Base-by-base conservation (phyloP, 2,797 vertebrate species). In the Cirrhinus molitorella region DNA sequence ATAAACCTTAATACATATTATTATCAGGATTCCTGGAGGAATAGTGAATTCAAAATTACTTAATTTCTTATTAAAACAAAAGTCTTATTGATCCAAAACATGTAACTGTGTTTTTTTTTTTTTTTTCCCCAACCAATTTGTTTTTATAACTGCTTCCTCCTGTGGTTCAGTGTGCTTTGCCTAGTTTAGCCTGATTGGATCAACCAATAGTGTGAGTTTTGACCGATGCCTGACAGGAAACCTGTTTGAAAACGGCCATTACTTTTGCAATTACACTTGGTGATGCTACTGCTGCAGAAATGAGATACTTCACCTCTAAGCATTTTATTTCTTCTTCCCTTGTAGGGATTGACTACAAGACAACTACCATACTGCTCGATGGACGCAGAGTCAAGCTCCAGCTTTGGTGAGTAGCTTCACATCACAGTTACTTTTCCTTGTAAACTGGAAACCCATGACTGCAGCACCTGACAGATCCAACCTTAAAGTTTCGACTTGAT, bases 331-430 rank as follows among this genome's bases (percentile, higher is more conserved):
- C 34, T 14, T 67, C 57, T 53, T 80, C 10, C 23, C 21, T 8
- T 85, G 17, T 89, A 97, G 96, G 96, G 80, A 96, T 97, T 10
- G 96, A 97, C 90, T 97, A 93, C 86, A 97, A 96, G 92, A 97
- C 96, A 0, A 97, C 96, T 76, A 96, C 93, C 12, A 97, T 97
- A 86, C 93, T 97, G 57, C 92, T 97, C 59, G 96, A 97, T 45
- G 96, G 97, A 57, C 93, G 96, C 17, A 91, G 95, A 83, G 94
- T 97, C 88, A 97, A 96, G 87, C 93, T 97, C 43, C 96, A 97
- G 91, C 96, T 97, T 88, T 97, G 96, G 96, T 96, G 87, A 88
- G 70, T 76, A 82, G 53, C 57, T 71, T 76, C 53, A 57, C 21
- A 81, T 47, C 66, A 83, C 47, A 81, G 45, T 76, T 71, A 40